Base-by-base conservation (phyloP, 37 sponge, comb jelly and placozoan species). In the Cliona cf. orientalis region DNA sequence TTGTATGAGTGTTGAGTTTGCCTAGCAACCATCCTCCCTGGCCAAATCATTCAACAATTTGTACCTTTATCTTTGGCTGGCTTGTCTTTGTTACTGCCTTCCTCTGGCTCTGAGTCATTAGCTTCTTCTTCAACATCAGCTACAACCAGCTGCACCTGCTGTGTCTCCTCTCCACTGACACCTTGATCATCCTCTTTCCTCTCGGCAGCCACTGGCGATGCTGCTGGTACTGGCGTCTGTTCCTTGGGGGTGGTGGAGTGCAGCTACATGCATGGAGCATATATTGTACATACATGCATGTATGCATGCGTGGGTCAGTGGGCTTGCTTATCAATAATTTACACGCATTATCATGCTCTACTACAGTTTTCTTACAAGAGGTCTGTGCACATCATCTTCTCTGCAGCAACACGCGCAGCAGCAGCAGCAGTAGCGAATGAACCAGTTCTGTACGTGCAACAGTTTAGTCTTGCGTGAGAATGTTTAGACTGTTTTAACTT, bases 131-230 rank as follows among this genome's bases (percentile, higher is more conserved):
- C 6, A 7, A 37, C 68, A 32, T 21, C 33, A 5, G 36, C 68
- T 17, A 33, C 68, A 4, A 67, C 39, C 39, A 32, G 14, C 40
- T 67, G 39, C 40, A 32, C 32, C 3, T 31, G 46, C 29, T 19
- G 40, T 41, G 40, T 40, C 29, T 43, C 72, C 49, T 71, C 42
- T 22, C 72, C 72, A 31, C 29, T 40, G 31, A 17, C 72, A 42
- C 44, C 72, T 42, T 71, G 46, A 45, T 4, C 22, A 42, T 31
- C 72, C 72, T 43, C 42, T 33, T 43, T 42, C 72, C 22, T 22
- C 31, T 71, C 33, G 25, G 5, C 14, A 31, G 17, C 40, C 40
- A 21, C 25, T 5, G n/a, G 25, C 26, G n/a, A n/a, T n/a, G n/a
- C n/a, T n/a, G 11, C 55, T 49, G 14, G 55, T 49, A 17, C 55